Evolutionary conservation across 2,888 invertebrate genomes (phyloP), one percentile per base, ranked within the genome.

Genomic region (Oscheius onirici): DNA sequence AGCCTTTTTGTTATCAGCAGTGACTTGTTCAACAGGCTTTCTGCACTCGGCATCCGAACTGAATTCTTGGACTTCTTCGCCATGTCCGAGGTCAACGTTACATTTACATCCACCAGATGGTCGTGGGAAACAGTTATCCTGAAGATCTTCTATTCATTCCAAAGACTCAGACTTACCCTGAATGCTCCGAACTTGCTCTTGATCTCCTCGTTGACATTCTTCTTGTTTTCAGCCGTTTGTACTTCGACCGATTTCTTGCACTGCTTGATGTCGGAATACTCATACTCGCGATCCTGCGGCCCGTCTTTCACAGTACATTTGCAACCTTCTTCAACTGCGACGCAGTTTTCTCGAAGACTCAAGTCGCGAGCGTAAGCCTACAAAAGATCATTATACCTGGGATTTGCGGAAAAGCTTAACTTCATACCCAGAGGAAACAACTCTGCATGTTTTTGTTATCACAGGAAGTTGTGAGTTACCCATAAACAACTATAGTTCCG

Each of bases 1-100:
- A 46, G 78, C 76, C 66, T 82, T 80, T 77, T 86, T 86, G 70
- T 85, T 75, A 52, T 84, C 84, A n/a, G 81, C 83, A 13, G 84
- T 83, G 52, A 78, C 70, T 72, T 76, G 55, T 55, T 80, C 80
- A 5, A 78, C 51, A 20, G 73, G 71, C 69, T 79, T 80, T 55
- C 75, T 80, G 71, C 82, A 82, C 15, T 82, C 82, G 13, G 60
- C 60, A 17, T 78, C 80, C 11, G 72, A 66, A 20, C 44, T 55
- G 74, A 60, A 82, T 49, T 79, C 79, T 28, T 61, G 67, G 13
- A 80, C 80, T n/a, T 68, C 66, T 54, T 82, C 80, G 17, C 82
- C 82, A n/a, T 79, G 76, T 58, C 82, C 82, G 10, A 77, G 52
- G 46, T 82, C 79, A 1, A 82, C 82, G 52, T 79, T 78, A 61